A percentile compares a stretch with the other conserved stretches of the same genome.
These are phyloP conservation scores for Caiman crocodilus DNA, from an alignment of 2,797 vertebrate species.

Conservation along the genomic window DNA sequence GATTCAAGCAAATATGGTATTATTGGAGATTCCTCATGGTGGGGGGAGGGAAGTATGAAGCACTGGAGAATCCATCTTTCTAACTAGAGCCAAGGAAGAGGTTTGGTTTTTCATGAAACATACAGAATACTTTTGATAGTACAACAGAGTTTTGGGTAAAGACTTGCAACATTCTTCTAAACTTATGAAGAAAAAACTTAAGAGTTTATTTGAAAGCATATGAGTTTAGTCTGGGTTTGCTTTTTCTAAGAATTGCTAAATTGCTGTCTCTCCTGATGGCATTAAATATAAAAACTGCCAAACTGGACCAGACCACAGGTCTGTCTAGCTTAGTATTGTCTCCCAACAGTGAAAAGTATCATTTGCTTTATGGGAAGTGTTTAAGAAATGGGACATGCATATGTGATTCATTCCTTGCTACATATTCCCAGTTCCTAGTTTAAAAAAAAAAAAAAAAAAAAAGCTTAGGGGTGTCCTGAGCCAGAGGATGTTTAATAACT, in stretches of 20 bases:
- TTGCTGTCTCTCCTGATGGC: too few species aligned
- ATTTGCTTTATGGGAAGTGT: too few species aligned
- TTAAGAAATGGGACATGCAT: too few species aligned
- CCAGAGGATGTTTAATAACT: too few species aligned
- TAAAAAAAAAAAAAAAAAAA: too few species aligned
- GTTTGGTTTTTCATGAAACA: fast-evolving
- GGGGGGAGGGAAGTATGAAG: background rate
- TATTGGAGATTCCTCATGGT: too few species aligned
- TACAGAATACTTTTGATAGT: background rate
- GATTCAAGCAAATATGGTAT: too few species aligned
- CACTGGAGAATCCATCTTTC: background rate
- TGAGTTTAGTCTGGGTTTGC: background rate
- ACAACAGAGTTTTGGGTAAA: background rate
- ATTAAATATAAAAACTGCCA: too few species aligned
- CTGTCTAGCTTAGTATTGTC: background rate
- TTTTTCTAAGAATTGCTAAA: background rate
- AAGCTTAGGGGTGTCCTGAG: too few species aligned
- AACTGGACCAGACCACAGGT: too few species aligned
- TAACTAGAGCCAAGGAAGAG: background rate
- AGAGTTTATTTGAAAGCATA: background rate
- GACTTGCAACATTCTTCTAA: background rate
- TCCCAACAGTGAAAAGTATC: background rate
- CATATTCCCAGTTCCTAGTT: too few species aligned
- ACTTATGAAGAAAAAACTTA: background rate
- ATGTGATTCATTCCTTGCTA: too few species aligned